Conservation (phyloP, 1,140 invertebrate species). For the Lepidurus couesii region DNA sequence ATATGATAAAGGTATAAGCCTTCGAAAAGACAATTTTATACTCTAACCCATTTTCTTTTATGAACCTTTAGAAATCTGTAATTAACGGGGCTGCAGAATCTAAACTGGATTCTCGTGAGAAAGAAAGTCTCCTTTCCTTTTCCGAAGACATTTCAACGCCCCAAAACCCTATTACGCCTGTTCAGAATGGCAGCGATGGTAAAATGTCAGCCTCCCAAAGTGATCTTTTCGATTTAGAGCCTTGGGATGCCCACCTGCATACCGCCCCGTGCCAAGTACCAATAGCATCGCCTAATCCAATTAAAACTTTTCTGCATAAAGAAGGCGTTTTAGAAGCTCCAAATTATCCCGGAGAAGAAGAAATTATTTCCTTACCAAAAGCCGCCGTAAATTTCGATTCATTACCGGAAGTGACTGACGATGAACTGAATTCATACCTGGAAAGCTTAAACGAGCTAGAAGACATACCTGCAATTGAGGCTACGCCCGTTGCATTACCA, state of each 20-base stretch:
- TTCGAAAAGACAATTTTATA: no score
- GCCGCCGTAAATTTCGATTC: neutral
- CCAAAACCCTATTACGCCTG: neutral
- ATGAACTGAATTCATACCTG: neutral
- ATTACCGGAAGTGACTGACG: neutral
- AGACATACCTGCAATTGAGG: neutral
- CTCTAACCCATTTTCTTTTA: neutral
- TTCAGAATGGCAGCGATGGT: neutral
- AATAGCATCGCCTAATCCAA: neutral
- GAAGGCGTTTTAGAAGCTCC: neutral
- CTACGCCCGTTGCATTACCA: neutral
- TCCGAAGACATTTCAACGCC: neutral
- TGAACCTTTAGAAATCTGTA: neutral
- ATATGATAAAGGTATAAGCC: no score
- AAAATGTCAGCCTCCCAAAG: neutral
- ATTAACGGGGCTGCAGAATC: neutral
- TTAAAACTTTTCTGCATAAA: neutral
- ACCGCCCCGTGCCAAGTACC: neutral
- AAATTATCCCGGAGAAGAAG: neutral
- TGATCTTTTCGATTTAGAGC: neutral
- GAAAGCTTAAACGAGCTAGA: neutral
- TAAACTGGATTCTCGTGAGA: neutral
- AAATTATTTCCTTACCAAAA: neutral
- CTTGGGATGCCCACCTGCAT: neutral
- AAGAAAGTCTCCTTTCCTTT: neutral